Evolutionary conservation across 2,888 invertebrate species (phyloP), one percentile per base, ranked within the genome.

Genomic region (Lordiphosa fenestrarum): DNA sequence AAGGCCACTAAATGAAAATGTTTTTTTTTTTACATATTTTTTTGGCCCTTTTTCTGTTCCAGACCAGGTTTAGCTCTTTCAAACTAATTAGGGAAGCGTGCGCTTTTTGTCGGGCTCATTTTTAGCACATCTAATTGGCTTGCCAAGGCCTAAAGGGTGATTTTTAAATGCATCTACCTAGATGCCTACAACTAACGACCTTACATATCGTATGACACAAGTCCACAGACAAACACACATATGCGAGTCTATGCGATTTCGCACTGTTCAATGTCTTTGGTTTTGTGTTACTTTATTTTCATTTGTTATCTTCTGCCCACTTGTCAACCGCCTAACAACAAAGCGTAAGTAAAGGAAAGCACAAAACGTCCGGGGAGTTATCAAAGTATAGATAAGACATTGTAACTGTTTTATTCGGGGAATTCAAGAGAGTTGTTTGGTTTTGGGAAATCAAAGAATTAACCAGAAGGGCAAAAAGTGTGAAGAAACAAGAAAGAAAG

Each of bases 191-290:
- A 58, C 62, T 47, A 57, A 33, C 50, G 60, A 60, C 53, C 70
- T 60, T 64, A 53, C 50, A 51, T 65, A 68, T 64, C 61, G 53
- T 37, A 62, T 73, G 62, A 65, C 73, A 65, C 53, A 47, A 23
- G 21, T 15, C 33, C 55, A 54, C n/a, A n/a, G n/a, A n/a, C n/a
- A n/a, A n/a, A n/a, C n/a, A n/a, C n/a, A n/a, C n/a, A n/a, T n/a
- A n/a, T n/a, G n/a, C n/a, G n/a, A n/a, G n/a, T 47, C 72, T 64
- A 53, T 56, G 58, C 63, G 60, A 74, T 73, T 78, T 82, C 40
- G 73, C 75, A 63, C 67, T 73, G 83, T 72, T 82, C 66, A 73
- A 65, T 71, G 73, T 48, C 66, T 56, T 51, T 41, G 48, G 15
- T 21, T 39, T 39, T 30, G 9, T 30, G 30, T 65, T 58, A 53